These are phyloP conservation scores for Nothocercus nigrocapillus DNA, from an alignment of 2,113 vertebrate species.

Conservation along the genomic window DNA sequence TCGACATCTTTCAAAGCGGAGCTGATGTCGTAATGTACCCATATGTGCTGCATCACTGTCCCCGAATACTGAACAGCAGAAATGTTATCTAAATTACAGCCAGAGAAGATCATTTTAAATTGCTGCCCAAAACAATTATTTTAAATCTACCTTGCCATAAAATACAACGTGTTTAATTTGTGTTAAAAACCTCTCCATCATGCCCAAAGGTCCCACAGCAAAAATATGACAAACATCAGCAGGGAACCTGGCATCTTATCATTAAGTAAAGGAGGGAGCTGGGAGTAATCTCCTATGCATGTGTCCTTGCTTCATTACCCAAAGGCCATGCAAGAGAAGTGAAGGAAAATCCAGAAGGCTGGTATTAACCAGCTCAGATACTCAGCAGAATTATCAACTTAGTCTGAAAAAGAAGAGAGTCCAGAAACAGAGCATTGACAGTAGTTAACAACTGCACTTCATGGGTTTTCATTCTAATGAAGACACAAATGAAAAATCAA, in stretches of 20 bases:
- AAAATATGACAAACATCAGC: rapidly evolving
- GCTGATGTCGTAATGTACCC: background rate
- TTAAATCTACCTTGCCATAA: background rate
- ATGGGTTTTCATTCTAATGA: conserved; percentile 67
- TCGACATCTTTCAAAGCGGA: background rate
- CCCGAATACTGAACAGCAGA: background rate
- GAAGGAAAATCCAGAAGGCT: conserved; percentile 22
- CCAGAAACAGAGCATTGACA: conserved; percentile 41
- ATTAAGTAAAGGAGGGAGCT: background rate
- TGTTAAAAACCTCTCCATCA: background rate
- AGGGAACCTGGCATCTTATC: background rate
- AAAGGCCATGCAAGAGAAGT: conserved; percentile 19
- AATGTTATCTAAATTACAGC: background rate
- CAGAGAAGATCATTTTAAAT: background rate
- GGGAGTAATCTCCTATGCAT: background rate
- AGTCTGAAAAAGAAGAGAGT: conserved; percentile 15
- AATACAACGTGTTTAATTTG: background rate
- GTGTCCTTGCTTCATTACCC: background rate
- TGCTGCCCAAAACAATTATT: background rate
- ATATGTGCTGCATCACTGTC: background rate
- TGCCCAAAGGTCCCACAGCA: background rate
- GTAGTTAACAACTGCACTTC: conserved; percentile 67
- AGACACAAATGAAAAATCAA: conserved; percentile 63
- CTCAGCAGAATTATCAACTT: conserved; percentile 55
- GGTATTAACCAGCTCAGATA: conserved; percentile 42